Percentiles rank a stretch among this genome's conserved stretches.
These are phyloP conservation scores for Scaptomyza flava DNA, from an alignment of 2,888 invertebrate genomes.

Conservation along the genomic window DNA sequence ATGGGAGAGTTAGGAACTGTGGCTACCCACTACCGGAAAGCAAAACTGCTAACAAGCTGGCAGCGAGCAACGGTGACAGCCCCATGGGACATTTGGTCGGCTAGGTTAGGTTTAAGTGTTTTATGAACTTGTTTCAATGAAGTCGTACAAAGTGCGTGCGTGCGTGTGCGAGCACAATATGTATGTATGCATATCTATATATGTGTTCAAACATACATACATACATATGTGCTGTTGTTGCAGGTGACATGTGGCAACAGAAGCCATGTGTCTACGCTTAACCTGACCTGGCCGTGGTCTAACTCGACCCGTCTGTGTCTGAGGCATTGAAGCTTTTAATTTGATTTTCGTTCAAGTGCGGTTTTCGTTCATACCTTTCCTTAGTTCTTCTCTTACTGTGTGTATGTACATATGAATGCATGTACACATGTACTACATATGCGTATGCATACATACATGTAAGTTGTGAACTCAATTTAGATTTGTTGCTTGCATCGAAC, in stretches of 20 bases:
- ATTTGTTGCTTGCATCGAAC: constrained; percentile 50
- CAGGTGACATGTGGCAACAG: constrained; percentile 65
- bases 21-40: constrained; percentile 12
- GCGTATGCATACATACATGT: neutral
- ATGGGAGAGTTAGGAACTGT: constrained; percentile 1
- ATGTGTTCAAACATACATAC: neutral
- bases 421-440: constrained; percentile 5
- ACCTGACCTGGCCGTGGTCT: constrained; percentile 47
- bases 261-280: constrained; percentile 58
- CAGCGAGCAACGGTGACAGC: constrained; percentile 55
- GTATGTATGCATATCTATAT: too few species aligned
- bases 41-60: constrained; percentile 72
- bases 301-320: constrained; percentile 57
- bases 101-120: constrained; percentile 78
- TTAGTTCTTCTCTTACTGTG: constrained; percentile 1
- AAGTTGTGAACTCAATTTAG: constrained; percentile 43
- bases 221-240: constrained; percentile 18
- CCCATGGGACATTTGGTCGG: constrained; percentile 69
- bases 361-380: constrained; percentile 60
- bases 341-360: constrained; percentile 81
- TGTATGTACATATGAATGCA: constrained; percentile 1
- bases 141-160: constrained; percentile 74
- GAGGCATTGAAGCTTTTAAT: constrained; percentile 78
- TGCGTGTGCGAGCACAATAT: constrained; percentile 27
- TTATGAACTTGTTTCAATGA: constrained; percentile 82